A percentile compares a stretch with the other conserved stretches of the same genome.
phyloP scores from a whole-genome alignment of 2,113 vertebrate genomes.

The Cyprinodon variegatus region DNA sequence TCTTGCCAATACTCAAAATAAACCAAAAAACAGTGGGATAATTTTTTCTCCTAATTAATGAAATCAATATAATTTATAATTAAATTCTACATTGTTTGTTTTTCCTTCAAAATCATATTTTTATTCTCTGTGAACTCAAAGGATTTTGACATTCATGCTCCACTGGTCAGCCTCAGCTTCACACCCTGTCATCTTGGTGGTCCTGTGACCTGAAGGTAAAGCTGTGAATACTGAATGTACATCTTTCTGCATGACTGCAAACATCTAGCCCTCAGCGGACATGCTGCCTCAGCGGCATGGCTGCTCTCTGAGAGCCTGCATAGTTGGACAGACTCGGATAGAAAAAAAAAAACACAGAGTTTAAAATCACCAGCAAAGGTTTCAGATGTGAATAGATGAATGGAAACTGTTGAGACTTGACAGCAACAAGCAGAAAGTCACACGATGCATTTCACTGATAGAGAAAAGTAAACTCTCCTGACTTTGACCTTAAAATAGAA shows the following conservation, averaged over 20 bases:
- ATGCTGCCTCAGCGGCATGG: background rate
- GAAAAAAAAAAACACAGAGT: background rate
- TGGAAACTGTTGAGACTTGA: conserved; percentile 24
- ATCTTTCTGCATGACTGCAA: conserved; percentile 40
- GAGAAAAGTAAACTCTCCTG: conserved; percentile 27
- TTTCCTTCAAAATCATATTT: background rate
- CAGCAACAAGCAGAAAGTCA: conserved; percentile 21
- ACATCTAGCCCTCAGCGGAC: conserved; percentile 40
- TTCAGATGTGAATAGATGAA: conserved; percentile 13
- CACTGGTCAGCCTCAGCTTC: conserved; percentile 6
- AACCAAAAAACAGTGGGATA: too few relatives aligned
- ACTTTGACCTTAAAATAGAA: conserved; percentile 57
- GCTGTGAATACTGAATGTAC: conserved; percentile 48
- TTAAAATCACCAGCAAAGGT: conserved; percentile 34
- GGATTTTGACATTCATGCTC: conserved; percentile 10
- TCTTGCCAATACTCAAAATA: too few relatives aligned
- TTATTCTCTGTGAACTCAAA: background rate
- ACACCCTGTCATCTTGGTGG: conserved; percentile 20
- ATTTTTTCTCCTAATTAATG: too few relatives aligned
- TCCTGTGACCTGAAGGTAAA: conserved; percentile 43
- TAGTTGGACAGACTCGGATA: conserved; percentile 40
- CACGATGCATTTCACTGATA: conserved; percentile 7
- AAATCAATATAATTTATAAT: background rate
- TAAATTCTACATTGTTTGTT: background rate
- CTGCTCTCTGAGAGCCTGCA: conserved; percentile 53